Percentiles rank a stretch among this genome's conserved stretches.
phyloP scores from a whole-genome alignment of 2,888 invertebrate genomes.

The Scaptomyza flava region DNA sequence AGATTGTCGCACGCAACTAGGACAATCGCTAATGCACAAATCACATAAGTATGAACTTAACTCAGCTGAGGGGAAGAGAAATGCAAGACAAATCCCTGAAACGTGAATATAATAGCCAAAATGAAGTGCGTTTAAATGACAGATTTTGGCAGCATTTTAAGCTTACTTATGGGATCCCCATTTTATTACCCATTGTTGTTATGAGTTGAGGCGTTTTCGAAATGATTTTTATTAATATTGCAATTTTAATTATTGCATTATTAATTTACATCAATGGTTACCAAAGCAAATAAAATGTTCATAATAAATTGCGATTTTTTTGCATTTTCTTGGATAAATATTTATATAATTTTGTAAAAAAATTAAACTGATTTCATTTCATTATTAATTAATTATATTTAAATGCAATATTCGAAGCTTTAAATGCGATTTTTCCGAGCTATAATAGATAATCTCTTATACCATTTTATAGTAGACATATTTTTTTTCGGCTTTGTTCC shows the following conservation, averaged over 20 bases:
- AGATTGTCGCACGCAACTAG: slow-evolving; percentile 10
- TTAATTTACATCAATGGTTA: background rate
- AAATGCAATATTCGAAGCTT: background rate
- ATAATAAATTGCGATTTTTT: background rate
- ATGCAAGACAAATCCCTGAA: background rate
- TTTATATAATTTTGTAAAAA: background rate
- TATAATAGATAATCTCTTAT: background rate
- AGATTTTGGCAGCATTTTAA: background rate
- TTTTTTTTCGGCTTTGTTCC: background rate
- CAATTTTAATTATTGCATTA: background rate
- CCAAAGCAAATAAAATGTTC: background rate
- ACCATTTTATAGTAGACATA: slow-evolving; percentile 1
- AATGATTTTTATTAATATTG: background rate
- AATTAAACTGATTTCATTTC: no score
- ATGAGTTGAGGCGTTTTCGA: background rate
- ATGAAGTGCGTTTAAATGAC: slow-evolving; percentile 6
- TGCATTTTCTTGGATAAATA: background rate
- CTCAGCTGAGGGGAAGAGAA: background rate
- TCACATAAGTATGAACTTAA: background rate
- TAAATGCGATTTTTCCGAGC: background rate
- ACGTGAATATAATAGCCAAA: background rate
- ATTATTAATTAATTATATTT: no score
- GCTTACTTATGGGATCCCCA: background rate
- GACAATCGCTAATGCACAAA: background rate
- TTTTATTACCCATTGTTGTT: background rate